These are phyloP conservation scores for Dendrocincla fuliginosa DNA, from an alignment of 2,797 vertebrate genomes.

Conservation along the genomic window DNA sequence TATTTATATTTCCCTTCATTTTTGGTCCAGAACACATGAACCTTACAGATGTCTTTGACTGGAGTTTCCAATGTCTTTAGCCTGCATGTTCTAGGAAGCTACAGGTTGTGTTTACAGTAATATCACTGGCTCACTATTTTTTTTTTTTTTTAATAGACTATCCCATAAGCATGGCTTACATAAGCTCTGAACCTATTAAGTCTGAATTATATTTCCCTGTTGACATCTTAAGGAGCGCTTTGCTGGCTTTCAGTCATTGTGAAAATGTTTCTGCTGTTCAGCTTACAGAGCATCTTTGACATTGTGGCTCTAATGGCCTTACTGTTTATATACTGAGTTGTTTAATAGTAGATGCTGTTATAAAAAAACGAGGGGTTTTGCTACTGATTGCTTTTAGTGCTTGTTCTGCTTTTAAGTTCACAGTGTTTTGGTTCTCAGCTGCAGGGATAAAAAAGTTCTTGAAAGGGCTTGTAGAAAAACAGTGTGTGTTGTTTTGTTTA, in stretches of 20 bases:
- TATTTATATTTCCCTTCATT: not conserved
- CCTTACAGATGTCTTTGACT: not conserved
- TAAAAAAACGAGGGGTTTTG: not conserved
- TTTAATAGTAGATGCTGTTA: slow-evolving; percentile 40
- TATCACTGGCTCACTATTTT: not conserved
- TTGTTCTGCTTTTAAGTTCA: not conserved
- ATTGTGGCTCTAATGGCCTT: slow-evolving; percentile 45
- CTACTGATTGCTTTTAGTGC: not conserved
- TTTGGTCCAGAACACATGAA: not conserved
- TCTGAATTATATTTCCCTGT: slow-evolving; percentile 59
- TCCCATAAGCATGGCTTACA: slow-evolving; percentile 30
- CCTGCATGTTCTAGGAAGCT: not conserved
- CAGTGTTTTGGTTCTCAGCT: not conserved
- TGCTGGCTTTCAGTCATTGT: slow-evolving; percentile 39
- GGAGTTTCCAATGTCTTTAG: not conserved
- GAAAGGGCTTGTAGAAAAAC: not conserved
- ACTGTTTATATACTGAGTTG: slow-evolving; percentile 34
- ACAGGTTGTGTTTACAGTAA: slow-evolving; percentile 28
- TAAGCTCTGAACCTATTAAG: slow-evolving; percentile 57
- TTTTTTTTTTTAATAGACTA: not conserved
- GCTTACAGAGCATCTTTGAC: slow-evolving; percentile 43
- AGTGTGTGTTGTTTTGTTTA: not conserved
- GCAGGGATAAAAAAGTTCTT: not conserved
- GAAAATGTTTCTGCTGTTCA: slow-evolving; percentile 25
- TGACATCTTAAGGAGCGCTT: slow-evolving; percentile 48